Percentiles rank a stretch among this genome's conserved stretches.
Conservation (phyloP, 2,113 vertebrate genomes). For the Proterorhinus semilunaris region DNA sequence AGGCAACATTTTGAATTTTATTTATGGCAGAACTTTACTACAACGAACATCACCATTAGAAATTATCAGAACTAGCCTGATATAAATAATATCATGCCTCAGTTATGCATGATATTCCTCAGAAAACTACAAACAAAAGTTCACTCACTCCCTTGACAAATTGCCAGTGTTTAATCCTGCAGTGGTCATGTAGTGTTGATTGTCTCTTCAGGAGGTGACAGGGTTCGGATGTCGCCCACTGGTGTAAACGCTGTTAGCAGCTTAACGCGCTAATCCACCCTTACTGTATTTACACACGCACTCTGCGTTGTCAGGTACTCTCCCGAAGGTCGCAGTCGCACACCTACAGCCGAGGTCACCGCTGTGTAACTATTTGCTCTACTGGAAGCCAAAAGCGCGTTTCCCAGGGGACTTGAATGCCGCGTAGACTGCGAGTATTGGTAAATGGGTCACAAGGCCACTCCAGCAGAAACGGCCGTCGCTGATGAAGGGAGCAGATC, state of each 20-base stretch:
- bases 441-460: constrained; percentile 51
- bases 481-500: constrained; percentile 53
- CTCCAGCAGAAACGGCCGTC: constrained; percentile 39
- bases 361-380: constrained; percentile 66
- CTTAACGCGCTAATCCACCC: constrained; percentile 54
- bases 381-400: constrained; percentile 27
- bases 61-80: too few species aligned
- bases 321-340: constrained; percentile 47
- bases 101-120: too few species aligned
- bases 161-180: constrained; percentile 30
- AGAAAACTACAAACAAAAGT: neutral
- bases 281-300: constrained; percentile 50
- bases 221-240: constrained; percentile 41
- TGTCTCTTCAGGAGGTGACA: constrained; percentile 14
- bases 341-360: constrained; percentile 20
- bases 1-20: neutral
- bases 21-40: neutral
- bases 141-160: neutral
- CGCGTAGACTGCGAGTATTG: constrained; percentile 37
- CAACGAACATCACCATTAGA: too few species aligned
- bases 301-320: constrained; percentile 16
- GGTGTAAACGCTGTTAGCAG: constrained; percentile 54
- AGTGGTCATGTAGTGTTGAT: constrained; percentile 31
- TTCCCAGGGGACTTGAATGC: constrained; percentile 41
- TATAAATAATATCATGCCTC: too few species aligned